phyloP scores from a whole-genome alignment of 2,113 vertebrate genomes.

The Leucosticte australis region DNA sequence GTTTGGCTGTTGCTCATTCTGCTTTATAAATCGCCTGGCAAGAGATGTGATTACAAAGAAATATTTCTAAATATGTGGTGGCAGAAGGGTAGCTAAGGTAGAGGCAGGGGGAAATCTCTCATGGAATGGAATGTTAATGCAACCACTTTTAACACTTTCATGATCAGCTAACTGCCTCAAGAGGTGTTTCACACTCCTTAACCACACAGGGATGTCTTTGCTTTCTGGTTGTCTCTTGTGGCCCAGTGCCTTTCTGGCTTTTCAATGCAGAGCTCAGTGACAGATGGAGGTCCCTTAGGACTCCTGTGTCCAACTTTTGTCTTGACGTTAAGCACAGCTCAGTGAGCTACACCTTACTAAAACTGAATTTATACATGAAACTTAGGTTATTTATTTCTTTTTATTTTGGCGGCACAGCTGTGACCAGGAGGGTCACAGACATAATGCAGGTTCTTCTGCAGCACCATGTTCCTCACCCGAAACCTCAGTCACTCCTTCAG shows the following conservation, averaged over 20 bases:
- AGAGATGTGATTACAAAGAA: neutral
- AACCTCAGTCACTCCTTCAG: neutral
- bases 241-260: neutral
- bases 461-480: fast-evolving
- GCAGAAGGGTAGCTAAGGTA: neutral
- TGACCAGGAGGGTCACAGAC: neutral
- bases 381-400: neutral
- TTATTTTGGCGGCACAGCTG: neutral
- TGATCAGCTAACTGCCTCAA: neutral
- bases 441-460: neutral
- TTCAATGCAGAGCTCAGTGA: neutral
- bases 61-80: neutral
- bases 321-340: neutral
- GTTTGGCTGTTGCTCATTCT: neutral
- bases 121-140: neutral
- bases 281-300: neutral
- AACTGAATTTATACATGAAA: neutral
- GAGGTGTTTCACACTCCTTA: neutral
- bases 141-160: neutral
- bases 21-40: neutral
- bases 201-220: neutral
- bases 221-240: neutral
- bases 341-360: neutral
- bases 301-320: neutral
- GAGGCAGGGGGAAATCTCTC: neutral